Evolutionary conservation across 1,140 invertebrate species (phyloP), one percentile per base, ranked within the genome.

Genomic region (Streblospio benedicti): DNA sequence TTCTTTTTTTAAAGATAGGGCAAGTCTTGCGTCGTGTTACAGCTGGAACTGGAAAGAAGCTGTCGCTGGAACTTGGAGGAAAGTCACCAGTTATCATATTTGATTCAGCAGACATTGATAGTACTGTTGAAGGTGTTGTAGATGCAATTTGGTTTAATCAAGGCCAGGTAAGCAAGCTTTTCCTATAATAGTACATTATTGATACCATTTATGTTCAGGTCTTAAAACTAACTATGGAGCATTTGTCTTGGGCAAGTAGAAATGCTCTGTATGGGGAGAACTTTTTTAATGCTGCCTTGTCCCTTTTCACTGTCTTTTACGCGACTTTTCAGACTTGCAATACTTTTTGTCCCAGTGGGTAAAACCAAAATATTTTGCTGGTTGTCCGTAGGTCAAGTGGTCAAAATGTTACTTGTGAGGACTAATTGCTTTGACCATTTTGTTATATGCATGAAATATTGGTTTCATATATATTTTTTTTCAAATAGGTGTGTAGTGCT

Each of bases 61-160:
- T 81, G 49, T 73, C 71, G 4, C 56, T 77, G 63, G 76, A 80
- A 64, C 62, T 81, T 18, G 72, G 75, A 45, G 77, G 79, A 35
- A 81, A 81, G 63, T 77, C 76, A 32, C 73, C 79, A 3, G 77
- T 83, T 50, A 71, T 84, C 50, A 76, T 85, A 53, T 84, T 82
- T 74, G 82, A 84, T 54, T 73, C 74, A 50, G 79, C 82, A 23
- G 83, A 85, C 73, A 60, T 84, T 32, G 81, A 84, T 75, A 83
- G 82, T 57, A 81, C 83, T 16, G 79, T 81, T 49, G 81, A 84
- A 61, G 75, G 74, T 30, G 71, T 83, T 2, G 73, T 83, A 14
- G 76, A 82, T 65, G 79, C 79, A 16, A 73, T 81, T 35, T 83
- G 80, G 76, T 80, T 79, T 57, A 80, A 81, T 68, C 77, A 80